These are phyloP conservation scores for Eucidaris tribuloides DNA, from an alignment of 35 echinoderm and acorn worm genomes.

Conservation along the genomic window DNA sequence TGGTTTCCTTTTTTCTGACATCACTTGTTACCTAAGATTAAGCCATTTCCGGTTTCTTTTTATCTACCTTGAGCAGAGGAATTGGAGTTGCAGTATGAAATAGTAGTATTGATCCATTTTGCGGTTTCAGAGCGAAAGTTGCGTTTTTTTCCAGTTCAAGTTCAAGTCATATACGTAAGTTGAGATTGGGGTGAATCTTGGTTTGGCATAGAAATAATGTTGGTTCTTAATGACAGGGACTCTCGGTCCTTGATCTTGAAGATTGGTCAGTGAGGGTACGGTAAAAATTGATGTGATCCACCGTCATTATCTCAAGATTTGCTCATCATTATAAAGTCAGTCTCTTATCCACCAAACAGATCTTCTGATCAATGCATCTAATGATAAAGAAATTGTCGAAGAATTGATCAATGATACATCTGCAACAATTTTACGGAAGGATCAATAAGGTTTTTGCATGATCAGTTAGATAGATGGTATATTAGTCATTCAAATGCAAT, in stretches of 20 bases:
- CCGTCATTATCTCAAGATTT: not conserved
- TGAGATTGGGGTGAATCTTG: not conserved
- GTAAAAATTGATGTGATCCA: conserved; percentile 1
- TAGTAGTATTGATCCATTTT: not conserved
- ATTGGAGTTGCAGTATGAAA: not conserved
- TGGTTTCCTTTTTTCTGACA: no score
- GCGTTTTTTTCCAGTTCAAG: not conserved
- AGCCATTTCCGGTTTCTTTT: no score
- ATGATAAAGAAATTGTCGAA: no score
- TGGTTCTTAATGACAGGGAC: conserved; percentile 14
- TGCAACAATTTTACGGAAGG: no score
- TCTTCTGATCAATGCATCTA: no score
- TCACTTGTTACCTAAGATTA: no score
- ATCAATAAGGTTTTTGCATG: no score
- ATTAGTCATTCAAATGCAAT: no score
- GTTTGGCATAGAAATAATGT: not conserved
- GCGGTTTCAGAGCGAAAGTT: not conserved
- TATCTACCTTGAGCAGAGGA: conserved; percentile 10
- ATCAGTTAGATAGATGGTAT: no score
- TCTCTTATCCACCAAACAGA: conserved; percentile 23
- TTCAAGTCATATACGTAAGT: not conserved
- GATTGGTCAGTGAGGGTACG: not conserved
- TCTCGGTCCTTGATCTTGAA: not conserved
- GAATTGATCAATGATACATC: no score
- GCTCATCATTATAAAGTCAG: conserved; percentile 8